phyloP scores from a whole-genome alignment of 1,140 invertebrate genomes.

The Eubasilissa regina region DNA sequence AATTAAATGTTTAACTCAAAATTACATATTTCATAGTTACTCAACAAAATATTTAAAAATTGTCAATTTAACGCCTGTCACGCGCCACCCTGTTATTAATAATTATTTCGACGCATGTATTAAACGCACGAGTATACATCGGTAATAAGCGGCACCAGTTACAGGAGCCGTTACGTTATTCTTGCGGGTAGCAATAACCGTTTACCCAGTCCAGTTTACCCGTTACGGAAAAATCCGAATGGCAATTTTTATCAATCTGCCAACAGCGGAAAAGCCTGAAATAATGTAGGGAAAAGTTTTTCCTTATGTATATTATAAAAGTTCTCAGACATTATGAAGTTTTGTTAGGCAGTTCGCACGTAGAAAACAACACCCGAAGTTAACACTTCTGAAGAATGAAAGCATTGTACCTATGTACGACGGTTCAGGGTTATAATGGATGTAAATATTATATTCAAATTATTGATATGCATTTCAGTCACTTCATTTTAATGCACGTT shows the following conservation, averaged over 20 bases:
- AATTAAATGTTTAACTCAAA: no score
- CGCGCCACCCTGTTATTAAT: no score
- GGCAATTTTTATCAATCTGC: conserved; percentile 57
- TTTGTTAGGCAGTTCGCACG: conserved; percentile 10
- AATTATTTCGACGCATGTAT: not conserved
- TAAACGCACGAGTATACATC: conserved; percentile 9
- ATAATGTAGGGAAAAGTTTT: conserved; percentile 11
- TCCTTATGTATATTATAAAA: not conserved
- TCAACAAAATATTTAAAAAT: no score
- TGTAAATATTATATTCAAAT: no score
- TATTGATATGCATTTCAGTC: no score
- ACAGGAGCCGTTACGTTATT: conserved; percentile 22
- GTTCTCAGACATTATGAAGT: not conserved
- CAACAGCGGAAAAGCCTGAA: not conserved
- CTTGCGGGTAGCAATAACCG: conserved; percentile 35
- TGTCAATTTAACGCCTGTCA: no score
- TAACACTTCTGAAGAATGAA: no score
- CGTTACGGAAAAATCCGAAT: conserved; percentile 44
- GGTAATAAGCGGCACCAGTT: conserved; percentile 18
- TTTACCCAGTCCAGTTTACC: conserved; percentile 50
- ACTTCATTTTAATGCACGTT: no score
- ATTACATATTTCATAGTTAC: no score
- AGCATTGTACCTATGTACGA: no score
- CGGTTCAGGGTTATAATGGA: no score
- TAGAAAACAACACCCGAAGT: not conserved